Evolutionary conservation across 2,888 invertebrate genomes (phyloP).

Genomic region (Metellina segmentata): DNA sequence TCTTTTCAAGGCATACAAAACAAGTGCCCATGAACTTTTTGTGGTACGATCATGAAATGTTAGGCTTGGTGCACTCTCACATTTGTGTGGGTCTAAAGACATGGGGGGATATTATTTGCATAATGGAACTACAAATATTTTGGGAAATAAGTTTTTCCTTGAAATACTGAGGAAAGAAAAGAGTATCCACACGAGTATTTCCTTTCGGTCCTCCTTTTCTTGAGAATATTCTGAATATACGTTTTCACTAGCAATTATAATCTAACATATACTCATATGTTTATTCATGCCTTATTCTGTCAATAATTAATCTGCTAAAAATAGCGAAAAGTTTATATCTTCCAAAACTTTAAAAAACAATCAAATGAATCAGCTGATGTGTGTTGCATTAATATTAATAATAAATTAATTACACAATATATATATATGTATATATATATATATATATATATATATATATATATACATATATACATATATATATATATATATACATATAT

Average conservation of each 20-base stretch:
- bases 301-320: too few species aligned
- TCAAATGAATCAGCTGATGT: too few species aligned
- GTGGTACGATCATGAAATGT: not conserved
- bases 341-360: too few species aligned
- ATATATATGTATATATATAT: too few species aligned
- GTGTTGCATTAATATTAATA: too few species aligned
- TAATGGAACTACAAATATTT: not conserved
- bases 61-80: not conserved
- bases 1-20: not conserved
- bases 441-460: too few species aligned
- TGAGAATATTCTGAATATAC: not conserved
- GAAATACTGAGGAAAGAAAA: not conserved
- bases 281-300: too few species aligned
- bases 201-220: not conserved
- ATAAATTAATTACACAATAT: too few species aligned
- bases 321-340: too few species aligned
- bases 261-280: too few species aligned
- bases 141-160: not conserved
- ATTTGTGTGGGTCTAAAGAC: not conserved
- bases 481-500: too few species aligned
- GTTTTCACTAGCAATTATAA: not conserved
- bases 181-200: not conserved
- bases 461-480: too few species aligned
- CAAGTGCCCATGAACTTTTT: not conserved
- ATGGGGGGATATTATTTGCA: not conserved